Percentiles rank a stretch among this genome's conserved stretches.
Evolutionary conservation across 2,113 vertebrate species (phyloP).

Genomic region (Heloderma charlesbogerti): DNA sequence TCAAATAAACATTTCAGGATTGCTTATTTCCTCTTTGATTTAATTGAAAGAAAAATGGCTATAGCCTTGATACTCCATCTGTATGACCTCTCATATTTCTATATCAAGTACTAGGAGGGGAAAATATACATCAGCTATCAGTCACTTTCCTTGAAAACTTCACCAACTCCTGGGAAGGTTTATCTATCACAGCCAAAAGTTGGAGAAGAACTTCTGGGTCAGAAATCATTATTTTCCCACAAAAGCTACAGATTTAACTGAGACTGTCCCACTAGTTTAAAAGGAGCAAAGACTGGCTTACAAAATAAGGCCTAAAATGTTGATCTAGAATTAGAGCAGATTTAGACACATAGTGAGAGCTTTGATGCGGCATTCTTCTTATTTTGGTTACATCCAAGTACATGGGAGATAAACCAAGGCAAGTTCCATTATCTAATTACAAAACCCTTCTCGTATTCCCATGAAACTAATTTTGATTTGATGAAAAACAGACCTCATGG

Average conservation of each 20-base stretch:
- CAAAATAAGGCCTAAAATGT: slow-evolving; percentile 63
- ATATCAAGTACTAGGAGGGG: not conserved
- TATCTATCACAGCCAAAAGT: slow-evolving; percentile 31
- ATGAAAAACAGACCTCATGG: slow-evolving; percentile 76
- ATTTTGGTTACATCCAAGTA: slow-evolving; percentile 69
- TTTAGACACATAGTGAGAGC: slow-evolving; percentile 64
- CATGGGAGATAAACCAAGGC: slow-evolving; percentile 68
- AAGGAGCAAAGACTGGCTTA: slow-evolving; percentile 42
- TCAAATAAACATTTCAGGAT: not conserved
- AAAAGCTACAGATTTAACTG: not conserved
- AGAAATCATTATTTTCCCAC: not conserved
- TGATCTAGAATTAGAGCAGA: slow-evolving; percentile 69
- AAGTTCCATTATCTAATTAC: slow-evolving; percentile 80
- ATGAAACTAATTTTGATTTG: slow-evolving; percentile 79
- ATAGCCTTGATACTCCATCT: slow-evolving; percentile 14
- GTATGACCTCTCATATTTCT: slow-evolving; percentile 12
- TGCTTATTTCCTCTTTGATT: not conserved
- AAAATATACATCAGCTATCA: slow-evolving; percentile 9
- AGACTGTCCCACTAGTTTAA: slow-evolving; percentile 55
- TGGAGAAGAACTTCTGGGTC: slow-evolving; percentile 11
- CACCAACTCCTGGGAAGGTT: slow-evolving; percentile 27
- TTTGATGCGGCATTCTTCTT: slow-evolving; percentile 62
- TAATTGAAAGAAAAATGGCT: slow-evolving; percentile 29
- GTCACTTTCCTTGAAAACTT: not conserved
- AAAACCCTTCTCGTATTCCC: slow-evolving; percentile 76